Conservation (phyloP, 2,888 invertebrate species). For the Acronicta psi region DNA sequence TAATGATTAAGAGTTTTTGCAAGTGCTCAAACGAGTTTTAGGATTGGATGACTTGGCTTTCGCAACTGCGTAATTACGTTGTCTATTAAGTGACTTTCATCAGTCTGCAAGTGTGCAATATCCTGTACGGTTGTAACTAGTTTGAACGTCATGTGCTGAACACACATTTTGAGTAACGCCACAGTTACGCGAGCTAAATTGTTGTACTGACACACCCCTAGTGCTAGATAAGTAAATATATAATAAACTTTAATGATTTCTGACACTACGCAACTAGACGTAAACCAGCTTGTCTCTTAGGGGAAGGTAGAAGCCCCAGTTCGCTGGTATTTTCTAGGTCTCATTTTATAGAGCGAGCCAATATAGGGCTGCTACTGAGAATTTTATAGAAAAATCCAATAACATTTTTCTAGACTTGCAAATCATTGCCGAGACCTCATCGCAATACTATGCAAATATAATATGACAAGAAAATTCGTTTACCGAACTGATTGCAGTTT, state of each 20-base stretch:
- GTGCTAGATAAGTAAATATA: background rate
- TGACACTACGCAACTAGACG: background rate
- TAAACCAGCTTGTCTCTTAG: too few species aligned
- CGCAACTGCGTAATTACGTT: constrained; percentile 37
- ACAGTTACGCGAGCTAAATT: constrained; percentile 31
- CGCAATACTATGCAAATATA: too few species aligned
- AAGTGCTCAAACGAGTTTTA: constrained; percentile 34
- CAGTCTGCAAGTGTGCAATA: constrained; percentile 33
- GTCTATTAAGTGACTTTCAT: constrained; percentile 36
- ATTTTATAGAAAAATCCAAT: too few species aligned
- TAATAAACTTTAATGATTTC: constrained; percentile 17
- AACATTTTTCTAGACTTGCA: too few species aligned
- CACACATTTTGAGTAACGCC: constrained; percentile 32
- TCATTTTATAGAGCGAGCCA: too few species aligned
- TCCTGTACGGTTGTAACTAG: constrained; percentile 27
- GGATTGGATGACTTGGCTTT: constrained; percentile 31
- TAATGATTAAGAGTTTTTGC: constrained; percentile 18
- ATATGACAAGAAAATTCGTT: too few species aligned
- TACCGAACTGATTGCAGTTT: too few species aligned
- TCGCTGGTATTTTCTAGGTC: too few species aligned
- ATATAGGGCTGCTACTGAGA: too few species aligned
- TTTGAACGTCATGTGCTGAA: constrained; percentile 17
- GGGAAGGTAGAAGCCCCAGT: too few species aligned
- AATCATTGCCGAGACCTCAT: too few species aligned
- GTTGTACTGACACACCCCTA: constrained; percentile 31